Evolutionary conservation across 2,797 vertebrate genomes (phyloP).

Genomic region (Sebastes vulpes): DNA sequence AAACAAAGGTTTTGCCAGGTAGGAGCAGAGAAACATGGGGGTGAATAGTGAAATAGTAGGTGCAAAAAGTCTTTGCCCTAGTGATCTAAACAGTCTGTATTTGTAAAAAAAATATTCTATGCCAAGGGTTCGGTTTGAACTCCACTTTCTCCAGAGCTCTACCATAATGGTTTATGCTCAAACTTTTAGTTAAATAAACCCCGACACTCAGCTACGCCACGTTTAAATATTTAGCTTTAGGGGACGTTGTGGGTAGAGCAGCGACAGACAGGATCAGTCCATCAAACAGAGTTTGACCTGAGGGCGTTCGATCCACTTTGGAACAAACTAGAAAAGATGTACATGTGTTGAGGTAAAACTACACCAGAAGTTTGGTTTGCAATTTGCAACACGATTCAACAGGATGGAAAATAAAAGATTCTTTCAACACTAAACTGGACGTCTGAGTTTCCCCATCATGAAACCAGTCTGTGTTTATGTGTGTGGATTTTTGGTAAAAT

Average conservation of each 20-base stretch:
- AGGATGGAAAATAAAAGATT: conserved; percentile 5
- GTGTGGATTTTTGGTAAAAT: conserved; percentile 28
- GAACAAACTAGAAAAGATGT: conserved; percentile 12
- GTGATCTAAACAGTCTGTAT: not conserved
- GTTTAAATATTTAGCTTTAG: conserved; percentile 85
- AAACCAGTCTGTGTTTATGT: conserved; percentile 29
- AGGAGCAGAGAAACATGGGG: not conserved
- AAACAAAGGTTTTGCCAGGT: not conserved
- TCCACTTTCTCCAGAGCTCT: conserved; percentile 32
- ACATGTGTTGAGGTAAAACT: conserved; percentile 35
- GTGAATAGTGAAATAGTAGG: not conserved
- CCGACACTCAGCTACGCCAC: conserved; percentile 63
- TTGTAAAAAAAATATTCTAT: not conserved
- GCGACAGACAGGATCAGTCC: conserved; percentile 48
- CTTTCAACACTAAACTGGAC: conserved; percentile 24
- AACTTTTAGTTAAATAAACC: conserved; percentile 80
- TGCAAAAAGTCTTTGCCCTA: not conserved
- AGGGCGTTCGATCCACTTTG: conserved; percentile 29
- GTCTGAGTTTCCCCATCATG: conserved; percentile 14
- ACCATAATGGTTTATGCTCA: conserved; percentile 64
- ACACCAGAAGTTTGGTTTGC: conserved; percentile 45
- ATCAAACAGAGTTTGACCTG: conserved; percentile 42
- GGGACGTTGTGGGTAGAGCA: conserved; percentile 33
- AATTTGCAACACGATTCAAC: conserved; percentile 49
- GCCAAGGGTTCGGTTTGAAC: conserved; percentile 22